Evolutionary conservation across 2,888 invertebrate species (phyloP), one percentile per base, ranked within the genome.

Genomic region (Drosophila birchii): DNA sequence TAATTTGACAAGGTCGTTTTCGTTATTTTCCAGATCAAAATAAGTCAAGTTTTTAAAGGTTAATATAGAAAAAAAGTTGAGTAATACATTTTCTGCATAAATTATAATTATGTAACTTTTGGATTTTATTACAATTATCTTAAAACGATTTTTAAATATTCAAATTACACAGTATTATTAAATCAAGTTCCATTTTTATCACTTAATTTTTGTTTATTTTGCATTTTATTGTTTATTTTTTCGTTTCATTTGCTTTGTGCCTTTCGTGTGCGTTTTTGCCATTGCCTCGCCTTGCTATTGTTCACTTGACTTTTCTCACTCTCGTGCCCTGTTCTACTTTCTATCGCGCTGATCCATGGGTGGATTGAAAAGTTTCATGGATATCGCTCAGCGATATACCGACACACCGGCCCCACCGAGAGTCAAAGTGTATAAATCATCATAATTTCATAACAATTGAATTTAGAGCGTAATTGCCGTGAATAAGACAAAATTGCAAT

Each of bases 371-470:
- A 78, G 76, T 82, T 69, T 49, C 47, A 69, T 56, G 69, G 47
- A 49, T 49, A 56, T 39, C 56, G 36, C 29, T 39, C 18, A 11
- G 56, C 29, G n/a, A 45, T 26, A 26, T 23, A 20, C 5, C 38
- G n/a, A n/a, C 9, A 14, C 26, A 43, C 20, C 20, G 0, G 16
- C 4, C 26, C 54, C 56, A n/a, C 23, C 32, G 32, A n/a, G 9
- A 45, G 62, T 49, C 47, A 34, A 36, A 38, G 47, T 38, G 47
- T 54, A 60, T 71, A 73, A 81, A 75, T 79, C 49, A 74, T 51
- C 53, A 78, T 85, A 82, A 86, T 84, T 80, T 88, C 76, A 63
- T 75, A 88, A 88, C 79, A 86, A 86, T 83, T 86, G 81, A 78
- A 88, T 88, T 84, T 83, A 75, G 77, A 73, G 77, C 69, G 84